Base-by-base conservation (phyloP, 2,888 invertebrate species). In the Carcina quercana region DNA sequence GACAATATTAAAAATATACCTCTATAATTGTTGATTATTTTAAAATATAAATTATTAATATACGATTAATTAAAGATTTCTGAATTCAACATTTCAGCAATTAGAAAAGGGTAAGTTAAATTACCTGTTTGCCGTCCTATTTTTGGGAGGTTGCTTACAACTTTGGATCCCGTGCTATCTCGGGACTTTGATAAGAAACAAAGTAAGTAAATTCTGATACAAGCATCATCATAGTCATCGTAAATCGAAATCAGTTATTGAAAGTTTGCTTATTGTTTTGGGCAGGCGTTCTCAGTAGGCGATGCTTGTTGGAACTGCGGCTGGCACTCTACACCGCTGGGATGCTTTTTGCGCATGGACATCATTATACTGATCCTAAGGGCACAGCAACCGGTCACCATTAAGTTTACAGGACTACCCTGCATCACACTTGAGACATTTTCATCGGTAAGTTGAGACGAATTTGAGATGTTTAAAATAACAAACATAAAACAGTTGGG, bases 141-240 rank as follows among this genome's bases (percentile, higher is more conserved):
- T 38, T 3, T 13, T 53, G 2, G 59, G 47, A 2, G 43, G 49
- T 1, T 45, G 40, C 11, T 5, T 70, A 20, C 74, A 76, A 32
- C 45, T 75, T 3, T 75, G 71, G 69, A 68, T 78, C 44, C 73
- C 75, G 0, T 79, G 78, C 35, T 67, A 62, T 32, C 58, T 76
- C 2, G 73, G 76, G 2, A 72, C 78, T 3, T 25, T 68, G 24
- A 38, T 76, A 15, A 56, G 58, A 31, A 64, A 70, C 32, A 71
- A 72, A 56, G 76, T 74, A 42, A 30, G 43, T 28, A 17, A 17
- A 7, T 17, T 5, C 17, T 7, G 5, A 17, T 17, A 7, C 7
- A 17, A 7, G 17, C 7, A 17, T 7, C 17, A 5, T 5, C 17
- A 5, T 17, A 17, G 7, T 17, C 7, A 17, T 7, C 21, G 3